These are phyloP conservation scores for Eudyptes chrysolophus DNA, from an alignment of 2,113 vertebrate genomes.

Conservation along the genomic window DNA sequence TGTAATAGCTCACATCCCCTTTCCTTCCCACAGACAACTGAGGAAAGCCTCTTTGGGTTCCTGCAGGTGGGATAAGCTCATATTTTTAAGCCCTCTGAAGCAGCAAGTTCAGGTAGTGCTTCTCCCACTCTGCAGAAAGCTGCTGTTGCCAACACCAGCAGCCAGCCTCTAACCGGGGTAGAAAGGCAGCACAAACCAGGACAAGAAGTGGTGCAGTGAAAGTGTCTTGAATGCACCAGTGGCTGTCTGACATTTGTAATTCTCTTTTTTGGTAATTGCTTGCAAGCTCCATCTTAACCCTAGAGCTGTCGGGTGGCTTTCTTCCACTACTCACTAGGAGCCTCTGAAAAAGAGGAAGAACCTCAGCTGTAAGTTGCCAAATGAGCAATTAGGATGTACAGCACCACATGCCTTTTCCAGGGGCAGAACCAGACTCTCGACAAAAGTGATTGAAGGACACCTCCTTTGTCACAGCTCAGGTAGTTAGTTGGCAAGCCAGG, in stretches of 20 bases:
- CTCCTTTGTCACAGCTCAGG: conserved; percentile 37
- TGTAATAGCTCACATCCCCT: not conserved
- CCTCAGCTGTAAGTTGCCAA: not conserved
- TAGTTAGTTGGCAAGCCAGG: not conserved
- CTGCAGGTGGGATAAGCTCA: not conserved
- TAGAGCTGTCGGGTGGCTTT: conserved; percentile 8
- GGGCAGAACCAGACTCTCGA: not conserved
- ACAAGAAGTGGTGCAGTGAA: not conserved
- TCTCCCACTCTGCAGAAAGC: not conserved
- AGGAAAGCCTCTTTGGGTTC: not conserved
- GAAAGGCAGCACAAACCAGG: not conserved
- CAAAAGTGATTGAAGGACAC: conserved; percentile 1
- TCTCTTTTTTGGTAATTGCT: conserved; percentile 33
- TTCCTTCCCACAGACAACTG: not conserved
- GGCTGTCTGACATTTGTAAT: not conserved
- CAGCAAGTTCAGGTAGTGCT: not conserved
- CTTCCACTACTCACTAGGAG: not conserved
- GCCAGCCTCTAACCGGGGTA: not conserved
- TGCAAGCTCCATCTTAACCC: conserved; percentile 7
- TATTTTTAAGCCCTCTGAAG: not conserved
- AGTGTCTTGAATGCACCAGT: not conserved
- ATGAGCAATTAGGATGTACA: conserved; percentile 46
- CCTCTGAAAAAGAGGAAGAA: not conserved
- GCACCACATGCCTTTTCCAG: not conserved
- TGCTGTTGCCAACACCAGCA: not conserved